phyloP scores from a whole-genome alignment of 1,140 invertebrate species.

The Grapholita molesta region DNA sequence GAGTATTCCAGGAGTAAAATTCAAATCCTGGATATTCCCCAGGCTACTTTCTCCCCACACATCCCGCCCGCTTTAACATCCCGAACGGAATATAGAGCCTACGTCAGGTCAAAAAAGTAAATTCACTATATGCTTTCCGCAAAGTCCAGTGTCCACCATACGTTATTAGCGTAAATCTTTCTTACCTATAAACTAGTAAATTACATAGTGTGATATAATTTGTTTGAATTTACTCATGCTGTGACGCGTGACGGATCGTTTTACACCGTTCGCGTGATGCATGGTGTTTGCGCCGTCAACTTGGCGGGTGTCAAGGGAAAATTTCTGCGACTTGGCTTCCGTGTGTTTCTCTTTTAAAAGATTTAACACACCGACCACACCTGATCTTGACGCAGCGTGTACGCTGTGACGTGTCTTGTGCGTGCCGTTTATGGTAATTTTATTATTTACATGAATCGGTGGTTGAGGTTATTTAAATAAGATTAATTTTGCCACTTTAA shows the following conservation, averaged over 20 bases:
- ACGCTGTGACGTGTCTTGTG: not conserved
- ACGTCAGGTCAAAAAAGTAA: too few relatives aligned
- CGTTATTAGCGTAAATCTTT: too few relatives aligned
- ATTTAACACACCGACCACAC: not conserved
- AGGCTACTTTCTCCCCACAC: too few relatives aligned
- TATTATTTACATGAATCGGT: too few relatives aligned
- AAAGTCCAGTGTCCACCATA: too few relatives aligned
- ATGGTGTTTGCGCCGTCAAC: conserved; percentile 21
- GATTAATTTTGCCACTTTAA: not conserved
- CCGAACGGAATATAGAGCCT: too few relatives aligned
- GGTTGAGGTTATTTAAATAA: not conserved
- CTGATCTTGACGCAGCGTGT: not conserved
- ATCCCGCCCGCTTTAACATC: too few relatives aligned
- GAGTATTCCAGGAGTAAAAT: too few relatives aligned
- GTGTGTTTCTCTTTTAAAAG: not conserved
- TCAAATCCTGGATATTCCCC: too few relatives aligned
- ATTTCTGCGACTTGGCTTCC: conserved; percentile 30
- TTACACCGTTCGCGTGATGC: conserved; percentile 26
- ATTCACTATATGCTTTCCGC: too few relatives aligned
- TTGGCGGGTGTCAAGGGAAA: conserved; percentile 36
- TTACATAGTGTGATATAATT: not conserved
- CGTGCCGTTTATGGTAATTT: too few relatives aligned
- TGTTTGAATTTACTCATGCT: conserved; percentile 31
- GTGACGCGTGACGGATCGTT: conserved; percentile 45
- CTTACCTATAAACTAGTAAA: not conserved